Conservation (phyloP, 1,140 invertebrate genomes). For the Galleria mellonella region DNA sequence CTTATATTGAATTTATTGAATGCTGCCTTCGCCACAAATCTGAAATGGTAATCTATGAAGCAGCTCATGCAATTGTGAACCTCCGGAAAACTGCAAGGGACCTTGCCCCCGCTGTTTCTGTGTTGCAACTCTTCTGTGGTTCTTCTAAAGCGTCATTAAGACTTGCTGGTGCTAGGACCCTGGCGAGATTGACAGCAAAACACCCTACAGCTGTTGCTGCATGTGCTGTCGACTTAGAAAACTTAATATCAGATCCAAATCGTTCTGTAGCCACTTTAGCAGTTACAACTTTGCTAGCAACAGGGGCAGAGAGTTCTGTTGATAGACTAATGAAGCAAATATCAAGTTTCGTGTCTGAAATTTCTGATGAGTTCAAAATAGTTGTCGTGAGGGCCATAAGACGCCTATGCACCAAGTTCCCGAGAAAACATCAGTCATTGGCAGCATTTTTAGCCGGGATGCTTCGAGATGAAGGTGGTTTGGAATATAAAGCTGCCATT, state of each 20-base stretch:
- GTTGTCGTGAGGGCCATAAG: slow-evolving; percentile 95
- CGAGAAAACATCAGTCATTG: slow-evolving; percentile 95
- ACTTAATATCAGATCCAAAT: slow-evolving; percentile 98
- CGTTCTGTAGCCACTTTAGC: slow-evolving; percentile 98
- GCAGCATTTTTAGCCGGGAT: slow-evolving; percentile 98
- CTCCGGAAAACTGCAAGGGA: slow-evolving; percentile 89
- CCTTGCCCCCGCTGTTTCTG: slow-evolving; percentile 94
- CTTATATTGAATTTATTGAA: slow-evolving; percentile 92
- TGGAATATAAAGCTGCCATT: slow-evolving; percentile 99
- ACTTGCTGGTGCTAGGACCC: slow-evolving; percentile 97
- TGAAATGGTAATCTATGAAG: slow-evolving; percentile 99
- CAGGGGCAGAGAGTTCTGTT: slow-evolving; percentile 97
- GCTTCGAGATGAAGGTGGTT: slow-evolving; percentile 97
- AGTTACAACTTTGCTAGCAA: slow-evolving; percentile 98
- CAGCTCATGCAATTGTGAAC: slow-evolving; percentile 95
- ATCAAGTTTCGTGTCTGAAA: slow-evolving; percentile 97
- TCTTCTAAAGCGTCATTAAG: slow-evolving; percentile 95
- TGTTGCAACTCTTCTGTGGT: slow-evolving; percentile 96
- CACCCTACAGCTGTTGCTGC: slow-evolving; percentile 97
- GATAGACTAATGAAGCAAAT: slow-evolving; percentile 99
- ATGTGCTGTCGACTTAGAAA: slow-evolving; percentile 98
- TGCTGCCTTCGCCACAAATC: slow-evolving; percentile 96
- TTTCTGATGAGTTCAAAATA: slow-evolving; percentile 99
- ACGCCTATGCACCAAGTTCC: slow-evolving; percentile 96
- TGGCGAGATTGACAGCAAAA: slow-evolving; percentile 91